These are phyloP conservation scores for Odontocerum albicorne DNA, from an alignment of 2,888 invertebrate species.

Conservation along the genomic window DNA sequence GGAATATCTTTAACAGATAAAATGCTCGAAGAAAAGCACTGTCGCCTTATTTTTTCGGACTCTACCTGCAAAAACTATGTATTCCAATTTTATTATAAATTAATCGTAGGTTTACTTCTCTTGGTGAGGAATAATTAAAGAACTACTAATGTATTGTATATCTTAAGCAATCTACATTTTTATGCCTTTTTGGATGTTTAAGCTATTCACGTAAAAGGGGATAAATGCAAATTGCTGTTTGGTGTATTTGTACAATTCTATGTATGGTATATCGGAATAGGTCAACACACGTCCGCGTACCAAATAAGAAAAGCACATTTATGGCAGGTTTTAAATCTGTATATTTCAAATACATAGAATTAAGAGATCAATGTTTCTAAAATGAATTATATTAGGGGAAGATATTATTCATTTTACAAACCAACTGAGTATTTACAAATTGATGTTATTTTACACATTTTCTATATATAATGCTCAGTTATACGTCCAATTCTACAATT, in stretches of 20 bases:
- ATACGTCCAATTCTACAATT: conserved; percentile 37
- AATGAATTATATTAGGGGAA: conserved; percentile 36
- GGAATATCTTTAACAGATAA: conserved; percentile 18
- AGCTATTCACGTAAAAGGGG: conserved; percentile 16
- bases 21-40: conserved; percentile 33
- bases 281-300: conserved; percentile 33
- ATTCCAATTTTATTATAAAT: neutral
- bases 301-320: conserved; percentile 24
- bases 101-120: neutral
- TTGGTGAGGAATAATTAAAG: conserved; percentile 3
- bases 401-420: conserved; percentile 34
- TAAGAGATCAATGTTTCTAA: conserved; percentile 30
- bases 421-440: conserved; percentile 29
- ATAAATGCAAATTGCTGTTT: conserved; percentile 22
- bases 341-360: conserved; percentile 22
- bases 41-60: conserved; percentile 34
- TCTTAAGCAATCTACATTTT: conserved; percentile 9
- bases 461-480: conserved; percentile 36
- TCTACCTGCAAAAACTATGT: conserved; percentile 12
- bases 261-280: conserved; percentile 11
- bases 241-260: conserved; percentile 16
- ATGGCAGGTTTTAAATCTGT: conserved; percentile 12
- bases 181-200: conserved; percentile 19
- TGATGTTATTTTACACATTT: conserved; percentile 18
- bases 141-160: conserved; percentile 12